Evolutionary conservation across 2,888 invertebrate species (phyloP), one percentile per base, ranked within the genome.

Genomic region (Scaeva pyrastri): DNA sequence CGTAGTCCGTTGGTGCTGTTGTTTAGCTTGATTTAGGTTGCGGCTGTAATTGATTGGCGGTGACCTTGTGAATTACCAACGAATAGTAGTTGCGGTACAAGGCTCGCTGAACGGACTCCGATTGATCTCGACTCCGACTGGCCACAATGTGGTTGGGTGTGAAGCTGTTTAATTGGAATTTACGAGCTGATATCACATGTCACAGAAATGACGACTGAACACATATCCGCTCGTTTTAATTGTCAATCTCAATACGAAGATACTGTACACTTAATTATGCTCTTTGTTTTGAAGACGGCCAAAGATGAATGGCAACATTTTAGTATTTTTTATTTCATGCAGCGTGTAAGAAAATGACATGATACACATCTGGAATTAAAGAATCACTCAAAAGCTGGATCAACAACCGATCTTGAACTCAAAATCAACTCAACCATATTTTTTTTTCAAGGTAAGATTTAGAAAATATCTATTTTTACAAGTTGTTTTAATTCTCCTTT

Each of bases 141-240:
- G 31, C 26, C 48, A 14, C 19, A 39, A 5, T 4, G 12, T 19
- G 16, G 50, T 19, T 62, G 71, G 60, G 70, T 66, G 76, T 76
- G 62, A 86, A 56, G 73, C 74, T 55, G 70, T 78, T 86, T 82
- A 82, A 86, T 86, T 86, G 82, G 86, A 86, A 86, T 82, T 78
- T 82, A 86, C 71, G 55, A 74, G 77, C 31, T 58, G 71, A 77
- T 78, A 68, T 81, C 76, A 81, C 68, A 62, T 81, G 80, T 85
- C 85, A 76, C 41, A 36, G 26, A 36, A 52, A 66, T 77, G 74
- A 82, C 52, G 74, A 82, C 41, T 74, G 64, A 74, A 74, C 74
- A 86, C 71, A 64, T 55, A 73, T 81, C 72, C 19, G 48, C 60
- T 62, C 39, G 73, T 70, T n/a, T 76, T 74, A 77, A 77, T 73